These are phyloP conservation scores for Helicoverpa armigera DNA, from an alignment of 1,140 invertebrate species.

Conservation along the genomic window DNA sequence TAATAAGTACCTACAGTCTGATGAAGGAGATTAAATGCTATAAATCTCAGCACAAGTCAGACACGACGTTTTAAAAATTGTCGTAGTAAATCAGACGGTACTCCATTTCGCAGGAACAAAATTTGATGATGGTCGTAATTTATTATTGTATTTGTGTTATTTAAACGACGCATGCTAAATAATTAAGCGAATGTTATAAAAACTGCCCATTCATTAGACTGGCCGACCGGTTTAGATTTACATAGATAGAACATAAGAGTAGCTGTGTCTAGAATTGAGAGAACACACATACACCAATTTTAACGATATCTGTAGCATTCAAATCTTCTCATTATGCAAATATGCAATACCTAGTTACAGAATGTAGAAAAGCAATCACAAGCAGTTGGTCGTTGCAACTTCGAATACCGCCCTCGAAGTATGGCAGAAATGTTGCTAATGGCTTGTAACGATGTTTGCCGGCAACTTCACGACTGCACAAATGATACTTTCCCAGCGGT, in stretches of 20 bases:
- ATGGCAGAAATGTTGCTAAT: constrained; percentile 66
- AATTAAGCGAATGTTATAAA: constrained; percentile 45
- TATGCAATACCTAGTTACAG: constrained; percentile 45
- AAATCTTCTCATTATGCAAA: constrained; percentile 53
- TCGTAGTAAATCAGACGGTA: constrained; percentile 46
- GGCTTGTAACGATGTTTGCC: constrained; percentile 66
- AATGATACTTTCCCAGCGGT: constrained; percentile 75
- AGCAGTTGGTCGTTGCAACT: constrained; percentile 38
- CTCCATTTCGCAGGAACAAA: constrained; percentile 45
- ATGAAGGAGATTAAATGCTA: constrained; percentile 55
- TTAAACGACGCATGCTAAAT: constrained; percentile 46
- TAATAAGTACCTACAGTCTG: constrained; percentile 55
- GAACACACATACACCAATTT: constrained; percentile 24
- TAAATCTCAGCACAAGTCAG: constrained; percentile 50
- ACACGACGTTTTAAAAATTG: constrained; percentile 53
- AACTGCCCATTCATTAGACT: constrained; percentile 41
- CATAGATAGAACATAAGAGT: constrained; percentile 31
- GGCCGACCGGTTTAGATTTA: constrained; percentile 33
- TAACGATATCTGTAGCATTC: constrained; percentile 44
- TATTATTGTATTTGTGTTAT: constrained; percentile 44
- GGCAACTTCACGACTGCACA: constrained; percentile 59
- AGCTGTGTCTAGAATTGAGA: constrained; percentile 23
- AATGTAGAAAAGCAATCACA: constrained; percentile 52
- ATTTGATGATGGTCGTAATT: constrained; percentile 50
- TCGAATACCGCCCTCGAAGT: constrained; percentile 51